Evolutionary conservation across 2,888 invertebrate genomes (phyloP), one percentile per base, ranked within the genome.

Genomic region (Abrostola tripartita): DNA sequence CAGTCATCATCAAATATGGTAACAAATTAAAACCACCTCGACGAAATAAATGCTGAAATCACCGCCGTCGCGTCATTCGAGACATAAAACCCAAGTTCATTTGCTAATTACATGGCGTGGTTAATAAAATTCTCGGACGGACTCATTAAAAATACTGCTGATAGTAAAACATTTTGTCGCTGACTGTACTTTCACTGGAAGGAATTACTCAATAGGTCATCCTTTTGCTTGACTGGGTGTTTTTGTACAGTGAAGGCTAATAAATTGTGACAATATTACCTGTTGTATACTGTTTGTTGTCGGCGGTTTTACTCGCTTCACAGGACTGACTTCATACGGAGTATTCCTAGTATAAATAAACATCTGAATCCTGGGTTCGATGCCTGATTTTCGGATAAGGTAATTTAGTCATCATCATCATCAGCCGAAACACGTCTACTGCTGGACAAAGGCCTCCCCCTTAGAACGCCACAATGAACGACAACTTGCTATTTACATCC

Each of bases 21-120:
- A 35, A 61, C 38, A 0, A 54, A 8, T 37, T 8, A 12, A 37
- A 50, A 10, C 0, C 8, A 36, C 9, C 8, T 35, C 10, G 11
- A 35, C 0, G 5, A 40, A 49, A 41, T 44, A 62, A 40, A 24
- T 50, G 51, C 35, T 40, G 10, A 37, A 72, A 72, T 72, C 64
- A 68, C 53, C 47, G 41, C 24, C 55, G 54, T 49, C 47, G 12
- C 24, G 14, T 42, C 60, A 38, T 38, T 38, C 0, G 24, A 50
- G 4, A 44, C 54, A 62, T 56, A 58, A 64, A 72, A 60, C 44
- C 58, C n/a, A 41, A 57, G 62, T 63, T 74, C 68, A 76, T 81
- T 81, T 76, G 59, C 74, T 79, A 78, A 82, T 82, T 76, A 77
- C 72, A 51, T 36, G 35, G 54, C 71, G 59, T 68, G 75, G 77